A percentile compares a stretch with the other conserved stretches of the same genome.
Conservation (phyloP, 2,113 vertebrate species). For the Podocnemis expansa region DNA sequence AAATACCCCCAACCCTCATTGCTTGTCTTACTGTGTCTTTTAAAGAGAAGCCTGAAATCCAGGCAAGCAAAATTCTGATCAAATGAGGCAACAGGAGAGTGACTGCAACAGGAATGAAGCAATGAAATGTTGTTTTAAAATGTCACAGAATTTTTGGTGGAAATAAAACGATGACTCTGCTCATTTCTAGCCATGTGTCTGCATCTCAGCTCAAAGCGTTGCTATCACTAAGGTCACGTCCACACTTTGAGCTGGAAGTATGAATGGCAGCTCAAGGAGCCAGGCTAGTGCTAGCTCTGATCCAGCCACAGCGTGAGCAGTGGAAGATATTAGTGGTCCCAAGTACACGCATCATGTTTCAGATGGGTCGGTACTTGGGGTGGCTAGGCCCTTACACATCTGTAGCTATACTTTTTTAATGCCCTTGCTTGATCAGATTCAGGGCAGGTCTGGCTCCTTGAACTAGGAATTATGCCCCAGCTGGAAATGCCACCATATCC, state of each 20-base stretch:
- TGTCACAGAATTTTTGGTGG: background rate
- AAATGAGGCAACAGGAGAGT: background rate
- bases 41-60: background rate
- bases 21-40: conserved; percentile 10
- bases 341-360: background rate
- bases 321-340: too few species aligned
- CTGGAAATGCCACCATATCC: background rate
- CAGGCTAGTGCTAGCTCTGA: too few species aligned
- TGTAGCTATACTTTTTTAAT: too few species aligned
- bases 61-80: background rate
- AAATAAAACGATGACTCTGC: background rate
- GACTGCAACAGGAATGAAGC: background rate
- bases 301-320: too few species aligned
- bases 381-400: background rate
- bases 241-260: background rate
- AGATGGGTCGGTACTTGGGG: too few species aligned
- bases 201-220: background rate
- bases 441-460: background rate
- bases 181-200: background rate
- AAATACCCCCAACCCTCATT: background rate
- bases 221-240: background rate
- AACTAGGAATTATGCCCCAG: background rate
- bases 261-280: background rate
- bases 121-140: background rate
- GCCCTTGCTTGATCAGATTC: background rate